phyloP scores from a whole-genome alignment of 2,797 vertebrate genomes.

The Masticophis lateralis region DNA sequence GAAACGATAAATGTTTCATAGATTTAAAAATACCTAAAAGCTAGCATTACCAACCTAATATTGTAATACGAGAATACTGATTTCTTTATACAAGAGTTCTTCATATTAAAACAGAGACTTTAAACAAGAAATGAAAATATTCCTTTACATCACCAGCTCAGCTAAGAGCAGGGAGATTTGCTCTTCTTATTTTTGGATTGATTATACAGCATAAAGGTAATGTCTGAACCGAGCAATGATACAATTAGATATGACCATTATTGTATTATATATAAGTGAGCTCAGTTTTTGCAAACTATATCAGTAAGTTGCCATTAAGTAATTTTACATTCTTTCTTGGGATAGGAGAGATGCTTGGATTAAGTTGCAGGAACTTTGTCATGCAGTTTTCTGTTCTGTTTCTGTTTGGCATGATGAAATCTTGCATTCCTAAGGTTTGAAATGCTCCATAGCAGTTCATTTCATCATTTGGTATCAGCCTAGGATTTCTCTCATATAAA shows the following conservation, averaged over 20 bases:
- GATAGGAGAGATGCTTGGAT: neutral
- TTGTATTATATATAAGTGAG: neutral
- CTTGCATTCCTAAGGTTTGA: neutral
- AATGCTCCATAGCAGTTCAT: neutral
- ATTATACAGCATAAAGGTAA: neutral
- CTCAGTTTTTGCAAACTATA: neutral
- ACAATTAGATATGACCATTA: neutral
- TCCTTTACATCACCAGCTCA: neutral
- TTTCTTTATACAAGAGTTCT: neutral
- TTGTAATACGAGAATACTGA: neutral
- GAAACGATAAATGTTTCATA: too few species aligned
- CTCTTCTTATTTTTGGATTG: neutral
- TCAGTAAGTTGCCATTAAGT: neutral
- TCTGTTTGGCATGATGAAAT: neutral
- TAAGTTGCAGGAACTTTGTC: neutral
- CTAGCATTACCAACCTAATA: neutral
- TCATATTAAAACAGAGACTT: neutral
- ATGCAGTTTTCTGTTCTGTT: neutral
- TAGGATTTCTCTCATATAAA: neutral
- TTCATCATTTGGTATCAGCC: neutral
- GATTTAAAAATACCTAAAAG: neutral
- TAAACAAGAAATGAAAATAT: neutral
- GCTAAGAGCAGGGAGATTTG: neutral
- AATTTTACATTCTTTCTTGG: neutral
- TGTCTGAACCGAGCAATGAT: neutral